Percentiles rank a stretch among this genome's conserved stretches.
Conservation (phyloP, 2,888 invertebrate species). For the Polyploca ridens region DNA sequence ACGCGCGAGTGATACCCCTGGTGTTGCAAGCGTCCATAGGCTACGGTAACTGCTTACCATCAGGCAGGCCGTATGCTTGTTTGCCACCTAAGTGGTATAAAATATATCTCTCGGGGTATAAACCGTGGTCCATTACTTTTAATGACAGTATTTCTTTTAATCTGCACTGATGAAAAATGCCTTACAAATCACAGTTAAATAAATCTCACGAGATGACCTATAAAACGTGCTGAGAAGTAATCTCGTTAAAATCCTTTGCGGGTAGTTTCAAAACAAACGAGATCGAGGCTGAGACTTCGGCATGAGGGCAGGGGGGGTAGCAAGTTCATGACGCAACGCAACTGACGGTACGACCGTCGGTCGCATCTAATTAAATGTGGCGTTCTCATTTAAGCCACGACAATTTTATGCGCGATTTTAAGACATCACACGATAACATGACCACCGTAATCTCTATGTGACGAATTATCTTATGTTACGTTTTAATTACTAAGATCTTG, state of each 20-base stretch:
- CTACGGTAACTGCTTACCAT: no score
- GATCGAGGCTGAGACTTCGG: slow-evolving; percentile 23
- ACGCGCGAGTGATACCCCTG: no score
- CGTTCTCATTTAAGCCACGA: slow-evolving; percentile 69
- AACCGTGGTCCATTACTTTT: slow-evolving; percentile 67
- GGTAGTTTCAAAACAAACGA: slow-evolving; percentile 71
- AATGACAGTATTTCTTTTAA: slow-evolving; percentile 73
- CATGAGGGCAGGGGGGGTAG: slow-evolving; percentile 25
- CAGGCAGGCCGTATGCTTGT: no score
- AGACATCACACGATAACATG: slow-evolving; percentile 68
- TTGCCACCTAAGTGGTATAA: no score
- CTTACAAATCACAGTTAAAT: slow-evolving; percentile 73
- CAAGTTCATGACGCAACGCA: slow-evolving; percentile 48
- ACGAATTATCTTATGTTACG: slow-evolving; percentile 50
- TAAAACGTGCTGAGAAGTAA: slow-evolving; percentile 72
- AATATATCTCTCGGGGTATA: slow-evolving; percentile 62
- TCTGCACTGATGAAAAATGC: slow-evolving; percentile 66
- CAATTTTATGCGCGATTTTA: slow-evolving; percentile 74
- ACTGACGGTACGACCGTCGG: slow-evolving; percentile 50
- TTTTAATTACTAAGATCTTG: no score
- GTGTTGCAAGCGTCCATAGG: no score
- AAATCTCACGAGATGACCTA: slow-evolving; percentile 77
- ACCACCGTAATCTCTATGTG: slow-evolving; percentile 54
- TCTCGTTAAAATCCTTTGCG: slow-evolving; percentile 78
- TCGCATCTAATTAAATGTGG: slow-evolving; percentile 72